A percentile compares a stretch with the other conserved stretches of the same genome.
Evolutionary conservation across 2,888 invertebrate genomes (phyloP).

Genomic region (Heliconius ethilla): DNA sequence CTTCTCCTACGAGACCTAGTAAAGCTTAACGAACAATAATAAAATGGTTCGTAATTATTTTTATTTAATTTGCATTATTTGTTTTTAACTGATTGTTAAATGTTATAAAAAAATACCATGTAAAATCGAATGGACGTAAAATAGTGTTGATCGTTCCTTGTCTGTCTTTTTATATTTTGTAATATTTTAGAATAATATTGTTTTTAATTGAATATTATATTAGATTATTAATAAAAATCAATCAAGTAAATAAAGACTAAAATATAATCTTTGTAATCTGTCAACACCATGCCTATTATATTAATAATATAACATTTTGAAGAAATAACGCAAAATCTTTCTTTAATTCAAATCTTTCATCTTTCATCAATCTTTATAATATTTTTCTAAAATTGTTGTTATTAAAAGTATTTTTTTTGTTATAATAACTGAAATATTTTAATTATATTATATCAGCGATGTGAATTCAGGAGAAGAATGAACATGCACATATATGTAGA

Average conservation of each 20-base stretch:
- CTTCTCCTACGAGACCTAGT: conserved; percentile 76
- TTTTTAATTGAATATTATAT: conserved; percentile 9
- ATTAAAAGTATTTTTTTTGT: background rate
- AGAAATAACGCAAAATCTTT: conserved; percentile 7
- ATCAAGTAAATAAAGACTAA: conserved; percentile 28
- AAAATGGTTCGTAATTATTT: conserved; percentile 53
- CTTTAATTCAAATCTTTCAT: background rate
- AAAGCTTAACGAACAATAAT: conserved; percentile 63
- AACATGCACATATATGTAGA: background rate
- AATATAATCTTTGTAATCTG: conserved; percentile 22
- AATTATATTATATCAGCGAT: background rate
- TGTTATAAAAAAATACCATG: conserved; percentile 8
- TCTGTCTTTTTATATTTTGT: conserved; percentile 16
- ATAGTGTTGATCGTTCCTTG: conserved; percentile 14
- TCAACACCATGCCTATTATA: conserved; percentile 10
- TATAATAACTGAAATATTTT: too few species aligned
- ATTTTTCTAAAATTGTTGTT: background rate
- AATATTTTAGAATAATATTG: conserved; percentile 17
- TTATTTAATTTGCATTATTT: conserved; percentile 2
- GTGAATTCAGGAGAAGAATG: background rate
- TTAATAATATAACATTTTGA: background rate
- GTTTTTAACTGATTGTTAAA: conserved; percentile 3
- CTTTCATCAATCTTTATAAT: background rate
- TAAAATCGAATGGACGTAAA: conserved; percentile 13
- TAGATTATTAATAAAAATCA: conserved; percentile 26